A percentile compares a stretch with the other conserved stretches of the same genome.
These are phyloP conservation scores for Globia sparganii DNA, from an alignment of 2,888 invertebrate genomes.

Conservation along the genomic window DNA sequence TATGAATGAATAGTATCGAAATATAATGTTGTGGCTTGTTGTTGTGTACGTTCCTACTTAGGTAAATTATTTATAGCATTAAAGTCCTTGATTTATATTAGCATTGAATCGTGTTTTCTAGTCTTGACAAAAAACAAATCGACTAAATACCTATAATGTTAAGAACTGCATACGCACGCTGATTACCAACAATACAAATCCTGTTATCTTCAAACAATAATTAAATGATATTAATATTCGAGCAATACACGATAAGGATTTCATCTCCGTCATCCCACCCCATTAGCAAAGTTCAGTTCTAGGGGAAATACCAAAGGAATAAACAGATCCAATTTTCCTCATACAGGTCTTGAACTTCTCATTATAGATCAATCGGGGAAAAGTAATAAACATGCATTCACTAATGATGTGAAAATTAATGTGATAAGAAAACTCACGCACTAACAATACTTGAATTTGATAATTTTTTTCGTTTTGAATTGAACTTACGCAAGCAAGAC, in stretches of 20 bases:
- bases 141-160: neutral
- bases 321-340: conserved; percentile 41
- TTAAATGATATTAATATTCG: neutral
- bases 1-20: neutral
- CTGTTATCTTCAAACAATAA: neutral
- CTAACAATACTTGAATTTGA: neutral
- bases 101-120: neutral
- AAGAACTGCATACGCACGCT: neutral
- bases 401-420: conserved; percentile 10
- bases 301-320: conserved; percentile 26
- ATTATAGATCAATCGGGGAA: conserved; percentile 14
- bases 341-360: conserved; percentile 15
- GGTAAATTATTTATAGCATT: neutral
- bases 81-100: neutral
- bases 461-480: conserved; percentile 29
- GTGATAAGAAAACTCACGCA: conserved; percentile 6
- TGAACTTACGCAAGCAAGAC: neutral
- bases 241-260: neutral
- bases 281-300: neutral
- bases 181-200: neutral
- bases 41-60: neutral
- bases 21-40: conserved; percentile 18
- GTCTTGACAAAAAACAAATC: conserved; percentile 1
- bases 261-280: neutral
- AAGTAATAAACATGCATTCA: conserved; percentile 18